Base-by-base conservation (phyloP, 1,140 invertebrate species). In the Drosophila baimaii region DNA sequence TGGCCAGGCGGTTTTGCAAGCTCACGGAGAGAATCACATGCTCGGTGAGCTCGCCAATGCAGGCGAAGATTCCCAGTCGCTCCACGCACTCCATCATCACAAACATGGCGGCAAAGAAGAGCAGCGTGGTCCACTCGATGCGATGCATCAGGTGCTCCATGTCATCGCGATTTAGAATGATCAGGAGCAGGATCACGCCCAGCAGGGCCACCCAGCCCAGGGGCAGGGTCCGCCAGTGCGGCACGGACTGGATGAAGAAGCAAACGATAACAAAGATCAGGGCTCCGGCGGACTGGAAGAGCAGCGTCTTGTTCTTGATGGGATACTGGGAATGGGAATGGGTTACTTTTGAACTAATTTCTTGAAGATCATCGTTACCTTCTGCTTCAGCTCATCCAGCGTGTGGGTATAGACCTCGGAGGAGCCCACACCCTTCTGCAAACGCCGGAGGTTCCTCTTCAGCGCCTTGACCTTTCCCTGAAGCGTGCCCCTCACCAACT, bases 1-100 rank as follows among this genome's bases (percentile, higher is more conserved):
- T 94, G 0, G 95, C 93, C 9, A 96, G 90, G 65, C 95, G 92
- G n/a, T 94, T 93, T 4, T 94, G 93, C 35, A 94, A 93, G 9
- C 93, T 92, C 0, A 96, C 95, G 0, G 93, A 93, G 39, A 94
- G 90, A 37, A 97, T 95, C 0, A 96, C 83, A 8, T 83, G 84
- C 71, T 96, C 94, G 0, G 96, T 96, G 79, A 94, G 93, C 9
- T 94, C 92, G 2, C 96, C 96, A 43, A 97, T 96, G 93, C 94
- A 96, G 13, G 93, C 92, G 5, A 97, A 94, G 2, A 97, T 90
- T 0, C 95, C 95, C 23, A 97, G 83, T 46, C 94, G 93, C 1
- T 95, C 93, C 17, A 97, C 92, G 43, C 95, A 96, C 93, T 96
- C 96, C 96, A 97, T 97, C 31, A 97, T 93, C n/a, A 96, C 94